phyloP scores from a whole-genome alignment of 2,888 invertebrate genomes.

The Amorpha juglandis region DNA sequence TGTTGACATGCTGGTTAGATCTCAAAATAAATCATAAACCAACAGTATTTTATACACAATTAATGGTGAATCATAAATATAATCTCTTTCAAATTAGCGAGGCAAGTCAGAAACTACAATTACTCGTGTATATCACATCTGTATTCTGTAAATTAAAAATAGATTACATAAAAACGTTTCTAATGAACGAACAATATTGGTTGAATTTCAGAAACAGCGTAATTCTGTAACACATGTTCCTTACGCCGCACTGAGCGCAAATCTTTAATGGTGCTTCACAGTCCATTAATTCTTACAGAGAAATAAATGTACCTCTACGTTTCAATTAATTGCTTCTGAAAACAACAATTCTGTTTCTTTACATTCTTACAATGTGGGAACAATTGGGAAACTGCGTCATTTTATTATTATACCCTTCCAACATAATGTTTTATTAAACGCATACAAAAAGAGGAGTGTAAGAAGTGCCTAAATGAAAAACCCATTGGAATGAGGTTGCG shows the following conservation, averaged over 20 bases:
- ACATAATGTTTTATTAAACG: no score
- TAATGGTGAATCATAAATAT: not conserved
- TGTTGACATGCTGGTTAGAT: not conserved
- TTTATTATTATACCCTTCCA: not conserved
- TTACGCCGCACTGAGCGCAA: slow-evolving; percentile 18
- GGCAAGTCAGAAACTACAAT: not conserved
- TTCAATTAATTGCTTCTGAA: slow-evolving; percentile 37
- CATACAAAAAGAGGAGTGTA: no score
- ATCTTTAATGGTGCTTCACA: slow-evolving; percentile 32
- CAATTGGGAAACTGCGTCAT: no score
- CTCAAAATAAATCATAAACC: not conserved
- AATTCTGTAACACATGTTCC: slow-evolving; percentile 20
- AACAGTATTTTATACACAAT: no score
- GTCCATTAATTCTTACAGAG: slow-evolving; percentile 38
- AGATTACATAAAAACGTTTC: slow-evolving; percentile 18
- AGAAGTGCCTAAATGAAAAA: no score
- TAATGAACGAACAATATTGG: slow-evolving; percentile 7
- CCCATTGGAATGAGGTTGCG: no score
- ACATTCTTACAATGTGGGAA: not conserved
- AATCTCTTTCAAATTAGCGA: not conserved
- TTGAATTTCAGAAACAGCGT: slow-evolving; percentile 9
- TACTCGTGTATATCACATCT: not conserved
- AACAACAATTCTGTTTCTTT: slow-evolving; percentile 32
- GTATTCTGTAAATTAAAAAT: not conserved
- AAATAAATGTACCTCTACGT: slow-evolving; percentile 34